Evolutionary conservation across 2,113 vertebrate genomes (phyloP).

Genomic region (Phrynosoma platyrhinos): DNA sequence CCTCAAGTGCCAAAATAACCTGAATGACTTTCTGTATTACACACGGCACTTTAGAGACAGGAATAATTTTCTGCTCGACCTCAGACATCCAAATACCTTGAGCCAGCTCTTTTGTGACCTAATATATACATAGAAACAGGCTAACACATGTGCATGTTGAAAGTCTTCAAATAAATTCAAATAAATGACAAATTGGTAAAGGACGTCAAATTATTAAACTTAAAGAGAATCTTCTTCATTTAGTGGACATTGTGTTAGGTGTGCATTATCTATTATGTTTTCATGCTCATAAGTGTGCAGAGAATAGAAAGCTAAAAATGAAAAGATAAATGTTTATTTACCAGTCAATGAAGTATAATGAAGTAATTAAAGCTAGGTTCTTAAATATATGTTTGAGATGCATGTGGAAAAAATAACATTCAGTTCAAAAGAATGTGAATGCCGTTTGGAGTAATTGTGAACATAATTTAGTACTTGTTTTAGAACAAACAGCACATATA

Average conservation of each 20-base stretch:
- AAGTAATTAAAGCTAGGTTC: slow-evolving; percentile 11
- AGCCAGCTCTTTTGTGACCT: not conserved
- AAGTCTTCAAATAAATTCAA: slow-evolving; percentile 1
- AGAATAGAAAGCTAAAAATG: not conserved
- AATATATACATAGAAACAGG: not conserved
- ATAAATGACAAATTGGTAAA: not conserved
- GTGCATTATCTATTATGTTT: not conserved
- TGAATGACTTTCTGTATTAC: too few species aligned
- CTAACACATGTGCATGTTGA: not conserved
- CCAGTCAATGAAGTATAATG: not conserved
- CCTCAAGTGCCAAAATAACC: too few species aligned
- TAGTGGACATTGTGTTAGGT: not conserved
- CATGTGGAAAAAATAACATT: not conserved
- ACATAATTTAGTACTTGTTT: not conserved
- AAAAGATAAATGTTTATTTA: slow-evolving; percentile 17
- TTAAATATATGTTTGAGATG: not conserved
- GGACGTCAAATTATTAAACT: not conserved
- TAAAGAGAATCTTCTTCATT: not conserved
- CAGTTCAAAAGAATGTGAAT: not conserved
- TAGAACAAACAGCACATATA: not conserved
- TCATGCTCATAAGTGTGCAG: not conserved
- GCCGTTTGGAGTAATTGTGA: not conserved
- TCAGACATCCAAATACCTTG: too few species aligned
- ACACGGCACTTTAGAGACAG: too few species aligned
- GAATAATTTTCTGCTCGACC: too few species aligned